Conservation (phyloP, 1,140 invertebrate genomes). For the Musca vetustissima region DNA sequence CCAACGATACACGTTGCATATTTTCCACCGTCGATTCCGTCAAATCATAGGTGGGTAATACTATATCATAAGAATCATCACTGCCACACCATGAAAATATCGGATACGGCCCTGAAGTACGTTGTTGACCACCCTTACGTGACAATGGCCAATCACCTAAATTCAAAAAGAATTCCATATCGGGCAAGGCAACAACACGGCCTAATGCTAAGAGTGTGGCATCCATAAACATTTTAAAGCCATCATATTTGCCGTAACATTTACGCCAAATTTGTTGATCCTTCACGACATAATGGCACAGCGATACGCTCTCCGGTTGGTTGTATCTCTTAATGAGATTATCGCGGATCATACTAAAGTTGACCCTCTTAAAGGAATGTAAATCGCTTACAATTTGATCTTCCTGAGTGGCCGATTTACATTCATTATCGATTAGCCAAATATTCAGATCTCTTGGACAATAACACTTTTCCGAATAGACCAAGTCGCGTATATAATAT, state of each 20-base stretch:
- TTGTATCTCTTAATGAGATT: constrained; percentile 67
- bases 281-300: constrained; percentile 89
- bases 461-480: constrained; percentile 82
- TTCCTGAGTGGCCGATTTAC: constrained; percentile 61
- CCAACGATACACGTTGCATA: constrained; percentile 87
- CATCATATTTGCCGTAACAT: constrained; percentile 93
- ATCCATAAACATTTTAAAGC: constrained; percentile 95
- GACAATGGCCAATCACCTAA: constrained; percentile 94
- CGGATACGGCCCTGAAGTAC: constrained; percentile 63
- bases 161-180: constrained; percentile 91
- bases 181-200: constrained; percentile 81
- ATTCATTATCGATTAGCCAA: constrained; percentile 73
- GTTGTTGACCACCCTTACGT: constrained; percentile 56
- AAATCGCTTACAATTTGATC: constrained; percentile 78
- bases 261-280: constrained; percentile 83
- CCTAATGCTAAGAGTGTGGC: constrained; percentile 80
- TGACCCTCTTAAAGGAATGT: constrained; percentile 66
- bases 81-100: constrained; percentile 97
- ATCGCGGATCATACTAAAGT: constrained; percentile 70
- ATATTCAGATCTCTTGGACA: constrained; percentile 71
- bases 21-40: constrained; percentile 88
- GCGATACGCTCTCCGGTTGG: constrained; percentile 72
- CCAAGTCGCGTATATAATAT: constrained; percentile 66
- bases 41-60: constrained; percentile 94
- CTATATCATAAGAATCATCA: constrained; percentile 79